phyloP scores from a whole-genome alignment of 1,140 invertebrate genomes.

The Matsumurasca onukii region DNA sequence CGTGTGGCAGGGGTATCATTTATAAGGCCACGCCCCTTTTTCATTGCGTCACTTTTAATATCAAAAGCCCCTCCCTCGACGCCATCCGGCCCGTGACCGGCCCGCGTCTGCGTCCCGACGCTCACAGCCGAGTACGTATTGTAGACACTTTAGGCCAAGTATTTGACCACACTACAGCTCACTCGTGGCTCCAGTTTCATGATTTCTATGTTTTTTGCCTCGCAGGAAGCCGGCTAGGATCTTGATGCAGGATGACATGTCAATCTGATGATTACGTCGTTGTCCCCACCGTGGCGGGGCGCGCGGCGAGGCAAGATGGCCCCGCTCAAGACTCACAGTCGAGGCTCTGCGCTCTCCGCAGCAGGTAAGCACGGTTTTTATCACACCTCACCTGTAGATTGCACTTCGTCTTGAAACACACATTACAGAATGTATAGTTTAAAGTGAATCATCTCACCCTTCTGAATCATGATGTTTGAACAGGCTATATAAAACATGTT shows the following conservation, averaged over 20 bases:
- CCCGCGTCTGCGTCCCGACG: not conserved
- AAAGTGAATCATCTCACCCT: too few relatives aligned
- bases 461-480: too few relatives aligned
- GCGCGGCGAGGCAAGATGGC: not conserved
- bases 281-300: not conserved
- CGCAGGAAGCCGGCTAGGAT: not conserved
- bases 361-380: too few relatives aligned
- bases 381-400: too few relatives aligned
- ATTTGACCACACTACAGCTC: too few relatives aligned
- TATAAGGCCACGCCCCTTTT: conserved; percentile 28
- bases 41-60: conserved; percentile 31
- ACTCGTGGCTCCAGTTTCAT: not conserved
- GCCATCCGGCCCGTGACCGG: conserved; percentile 8
- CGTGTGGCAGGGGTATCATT: conserved; percentile 24
- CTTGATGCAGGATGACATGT: conserved; percentile 22
- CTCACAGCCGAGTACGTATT: too few relatives aligned
- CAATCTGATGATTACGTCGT: not conserved
- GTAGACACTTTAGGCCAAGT: too few relatives aligned
- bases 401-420: too few relatives aligned
- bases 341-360: too few relatives aligned
- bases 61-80: conserved; percentile 18
- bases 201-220: not conserved
- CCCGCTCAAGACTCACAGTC: not conserved
- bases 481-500: too few relatives aligned
- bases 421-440: too few relatives aligned